These are phyloP conservation scores for Cynaeus angustus DNA, from an alignment of 2,888 invertebrate genomes.

Conservation along the genomic window DNA sequence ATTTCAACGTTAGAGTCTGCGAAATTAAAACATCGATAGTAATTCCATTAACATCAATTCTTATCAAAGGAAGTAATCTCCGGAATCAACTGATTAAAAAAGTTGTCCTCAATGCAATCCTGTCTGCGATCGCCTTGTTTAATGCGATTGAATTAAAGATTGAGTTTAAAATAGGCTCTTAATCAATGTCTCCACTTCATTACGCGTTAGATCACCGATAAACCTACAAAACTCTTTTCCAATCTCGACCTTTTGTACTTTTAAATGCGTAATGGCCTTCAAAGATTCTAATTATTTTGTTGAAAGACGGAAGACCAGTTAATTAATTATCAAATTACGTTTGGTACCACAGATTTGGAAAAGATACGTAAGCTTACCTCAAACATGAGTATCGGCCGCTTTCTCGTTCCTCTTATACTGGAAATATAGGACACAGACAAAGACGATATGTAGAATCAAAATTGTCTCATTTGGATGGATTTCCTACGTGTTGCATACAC, in stretches of 20 bases:
- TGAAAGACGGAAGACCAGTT: background rate
- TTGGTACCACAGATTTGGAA: too few relatives aligned
- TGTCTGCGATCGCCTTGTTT: constrained; percentile 65
- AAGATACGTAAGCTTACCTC: too few relatives aligned
- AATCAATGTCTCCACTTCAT: constrained; percentile 71
- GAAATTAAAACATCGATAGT: constrained; percentile 69
- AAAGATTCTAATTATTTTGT: constrained; percentile 7
- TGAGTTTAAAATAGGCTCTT: constrained; percentile 70
- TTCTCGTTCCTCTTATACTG: too few relatives aligned
- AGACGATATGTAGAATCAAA: too few relatives aligned
- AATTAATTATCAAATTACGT: background rate
- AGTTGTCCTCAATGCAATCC: constrained; percentile 68
- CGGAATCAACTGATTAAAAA: constrained; percentile 71
- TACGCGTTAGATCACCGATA: constrained; percentile 68
- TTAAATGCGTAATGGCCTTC: constrained; percentile 33
- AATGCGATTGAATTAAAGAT: constrained; percentile 72
- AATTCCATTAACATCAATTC: constrained; percentile 70
- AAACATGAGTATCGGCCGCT: too few relatives aligned
- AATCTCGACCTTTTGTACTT: constrained; percentile 51
- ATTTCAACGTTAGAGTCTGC: constrained; percentile 45
- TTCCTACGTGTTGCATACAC: too few relatives aligned
- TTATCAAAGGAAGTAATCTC: constrained; percentile 70
- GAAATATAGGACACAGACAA: too few relatives aligned
- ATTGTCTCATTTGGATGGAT: too few relatives aligned
- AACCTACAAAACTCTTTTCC: constrained; percentile 58